Base-by-base conservation (phyloP, 2,113 vertebrate species). In the Vidua chalybeata region DNA sequence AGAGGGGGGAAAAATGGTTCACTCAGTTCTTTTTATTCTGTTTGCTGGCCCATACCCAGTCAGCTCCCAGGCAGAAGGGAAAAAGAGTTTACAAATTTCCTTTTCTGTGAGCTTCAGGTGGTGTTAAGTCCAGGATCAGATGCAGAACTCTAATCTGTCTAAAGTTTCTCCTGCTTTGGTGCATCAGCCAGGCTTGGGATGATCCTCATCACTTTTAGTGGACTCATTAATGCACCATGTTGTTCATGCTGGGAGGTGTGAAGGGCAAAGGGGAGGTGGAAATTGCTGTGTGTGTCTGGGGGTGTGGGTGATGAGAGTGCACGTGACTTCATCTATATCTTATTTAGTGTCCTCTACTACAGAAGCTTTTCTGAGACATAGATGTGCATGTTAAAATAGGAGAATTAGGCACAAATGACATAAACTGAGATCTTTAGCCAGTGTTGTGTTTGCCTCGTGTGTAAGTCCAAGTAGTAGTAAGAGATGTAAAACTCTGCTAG, bases 311-410 rank as follows among this genome's bases (percentile, higher is more conserved):
- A 18, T 74, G 74, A 89, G 71, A 83, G 52, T 33, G 84, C 90
- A 77, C 59, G 77, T 81, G 89, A 84, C n/a, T 86, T 68, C 49
- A 41, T 21, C 35, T 87, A 55, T 81, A 46, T 64, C 72, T 78
- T 86, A 84, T 56, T 86, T 80, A 62, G 84, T 52, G 56, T 95
- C 87, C 90, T 76, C 67, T 81, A 26, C 31, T 85, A 94, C 62
- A 96, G 83, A 37, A 92, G 52, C 85, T 93, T 85, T 94, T 69
- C 86, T 78, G 92, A 94, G 96, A 92, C 58, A 20, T 97, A 95
- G 93, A 87, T 64, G 48, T 97, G 92, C 91, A 95, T 94, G 94
- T 94, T 92, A 85, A 74, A 87, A 71, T 93, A 96, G 56, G 80
- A 95, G 77, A 96, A 94, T 35, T 93, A 96, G 86, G 90, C 90